A percentile compares a stretch with the other conserved stretches of the same genome.
Conservation (phyloP, 2,797 vertebrate genomes). For the Ciconia nigra region DNA sequence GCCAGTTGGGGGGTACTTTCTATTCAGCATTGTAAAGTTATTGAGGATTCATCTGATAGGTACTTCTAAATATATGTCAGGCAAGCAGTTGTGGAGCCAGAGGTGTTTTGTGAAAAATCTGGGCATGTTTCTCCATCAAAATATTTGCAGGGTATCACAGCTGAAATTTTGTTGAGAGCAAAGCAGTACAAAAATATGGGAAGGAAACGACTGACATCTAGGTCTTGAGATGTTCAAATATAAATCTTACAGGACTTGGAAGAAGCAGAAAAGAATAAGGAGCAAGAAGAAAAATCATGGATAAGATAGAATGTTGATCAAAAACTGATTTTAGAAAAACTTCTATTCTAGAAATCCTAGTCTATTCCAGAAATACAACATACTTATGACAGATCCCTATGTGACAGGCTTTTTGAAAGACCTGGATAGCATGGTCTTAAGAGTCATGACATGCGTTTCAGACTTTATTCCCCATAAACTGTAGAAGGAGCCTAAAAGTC, state of each 20-base stretch:
- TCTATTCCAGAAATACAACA: not conserved
- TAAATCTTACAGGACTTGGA: not conserved
- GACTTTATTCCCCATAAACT: not conserved
- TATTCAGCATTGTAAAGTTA: not conserved
- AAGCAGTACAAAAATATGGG: not conserved
- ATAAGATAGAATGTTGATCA: not conserved
- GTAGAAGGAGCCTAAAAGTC: not conserved
- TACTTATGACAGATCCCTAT: not conserved
- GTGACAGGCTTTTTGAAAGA: not conserved
- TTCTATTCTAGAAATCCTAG: not conserved
- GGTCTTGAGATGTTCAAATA: not conserved
- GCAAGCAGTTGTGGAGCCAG: not conserved
- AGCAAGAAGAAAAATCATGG: not conserved
- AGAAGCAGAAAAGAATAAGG: not conserved
- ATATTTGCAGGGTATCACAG: not conserved
- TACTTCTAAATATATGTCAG: not conserved
- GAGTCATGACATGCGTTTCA: not conserved
- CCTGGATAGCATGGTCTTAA: not conserved
- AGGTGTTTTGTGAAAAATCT: not conserved
- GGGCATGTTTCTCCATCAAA: not conserved
- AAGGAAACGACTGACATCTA: not conserved
- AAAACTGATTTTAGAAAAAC: not conserved
- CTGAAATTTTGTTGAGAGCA: not conserved
- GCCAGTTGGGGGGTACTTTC: not conserved
- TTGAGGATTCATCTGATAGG: not conserved